Evolutionary conservation across 2,113 vertebrate genomes (phyloP).

Genomic region (Martes martes): DNA sequence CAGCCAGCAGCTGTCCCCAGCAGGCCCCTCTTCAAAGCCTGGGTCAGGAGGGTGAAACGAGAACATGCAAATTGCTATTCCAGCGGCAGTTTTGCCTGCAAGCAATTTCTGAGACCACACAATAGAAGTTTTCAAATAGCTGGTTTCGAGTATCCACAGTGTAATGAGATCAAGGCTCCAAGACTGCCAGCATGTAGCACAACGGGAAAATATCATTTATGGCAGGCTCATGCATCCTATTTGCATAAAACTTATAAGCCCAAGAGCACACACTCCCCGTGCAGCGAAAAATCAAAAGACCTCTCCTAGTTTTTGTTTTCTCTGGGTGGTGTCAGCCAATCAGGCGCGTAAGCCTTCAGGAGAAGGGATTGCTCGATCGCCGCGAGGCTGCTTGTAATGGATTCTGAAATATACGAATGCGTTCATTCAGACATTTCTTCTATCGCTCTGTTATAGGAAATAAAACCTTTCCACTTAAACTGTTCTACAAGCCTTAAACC

Average conservation of each 20-base stretch:
- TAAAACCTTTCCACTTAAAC: background rate
- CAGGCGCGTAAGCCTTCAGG: background rate
- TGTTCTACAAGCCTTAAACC: background rate
- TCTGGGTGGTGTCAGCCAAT: background rate
- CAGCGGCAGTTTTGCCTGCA: conserved; percentile 43
- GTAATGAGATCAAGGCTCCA: conserved; percentile 68
- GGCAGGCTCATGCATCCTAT: conserved; percentile 24
- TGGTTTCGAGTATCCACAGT: conserved; percentile 50
- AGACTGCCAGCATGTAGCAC: conserved; percentile 28
- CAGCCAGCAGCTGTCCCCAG: background rate
- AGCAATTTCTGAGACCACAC: conserved; percentile 61
- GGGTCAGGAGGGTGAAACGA: background rate
- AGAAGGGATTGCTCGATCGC: background rate
- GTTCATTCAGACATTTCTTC: background rate
- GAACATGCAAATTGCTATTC: conserved; percentile 55
- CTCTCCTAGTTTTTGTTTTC: conserved; percentile 35
- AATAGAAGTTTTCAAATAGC: conserved; percentile 65
- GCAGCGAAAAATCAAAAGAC: conserved; percentile 3
- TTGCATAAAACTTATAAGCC: conserved; percentile 58
- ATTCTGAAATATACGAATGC: background rate
- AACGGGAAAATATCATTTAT: conserved; percentile 41
- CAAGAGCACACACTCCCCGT: background rate
- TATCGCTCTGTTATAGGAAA: background rate
- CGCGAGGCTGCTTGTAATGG: background rate
- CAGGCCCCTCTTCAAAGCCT: background rate